phyloP scores from a whole-genome alignment of 2,113 vertebrate genomes.

The Meriones unguiculatus region DNA sequence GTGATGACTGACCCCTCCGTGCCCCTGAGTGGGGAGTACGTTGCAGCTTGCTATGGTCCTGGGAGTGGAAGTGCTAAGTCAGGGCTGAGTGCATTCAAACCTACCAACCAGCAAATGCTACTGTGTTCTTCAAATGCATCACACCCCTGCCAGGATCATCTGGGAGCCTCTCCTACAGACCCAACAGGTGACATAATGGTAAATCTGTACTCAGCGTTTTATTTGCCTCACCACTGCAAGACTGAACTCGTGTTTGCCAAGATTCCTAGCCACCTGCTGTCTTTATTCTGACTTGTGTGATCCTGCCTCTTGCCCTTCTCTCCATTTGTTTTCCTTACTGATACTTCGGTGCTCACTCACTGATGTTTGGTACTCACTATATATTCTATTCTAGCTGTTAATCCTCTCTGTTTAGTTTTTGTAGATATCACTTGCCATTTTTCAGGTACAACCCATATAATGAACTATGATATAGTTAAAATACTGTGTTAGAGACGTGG shows the following conservation, averaged over 20 bases:
- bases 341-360: not conserved
- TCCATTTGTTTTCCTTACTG: not conserved
- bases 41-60: no score
- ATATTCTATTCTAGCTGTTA: not conserved
- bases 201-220: not conserved
- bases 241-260: not conserved
- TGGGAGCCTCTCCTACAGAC: not conserved
- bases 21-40: not conserved
- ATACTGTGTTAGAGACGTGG: not conserved
- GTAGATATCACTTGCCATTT: not conserved
- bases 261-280: not conserved
- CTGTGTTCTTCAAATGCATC: not conserved
- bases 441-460: not conserved
- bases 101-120: not conserved
- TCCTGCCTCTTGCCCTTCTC: not conserved
- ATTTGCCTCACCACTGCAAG: not conserved
- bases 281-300: not conserved
- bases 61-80: no score
- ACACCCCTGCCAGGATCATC: not conserved
- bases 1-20: fast-evolving
- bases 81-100: no score
- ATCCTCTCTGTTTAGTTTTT: not conserved
- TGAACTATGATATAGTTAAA: not conserved
- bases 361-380: no score
- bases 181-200: not conserved